Base-by-base conservation (phyloP, 2,888 invertebrate species). In the Exephanes ischioxanthus region DNA sequence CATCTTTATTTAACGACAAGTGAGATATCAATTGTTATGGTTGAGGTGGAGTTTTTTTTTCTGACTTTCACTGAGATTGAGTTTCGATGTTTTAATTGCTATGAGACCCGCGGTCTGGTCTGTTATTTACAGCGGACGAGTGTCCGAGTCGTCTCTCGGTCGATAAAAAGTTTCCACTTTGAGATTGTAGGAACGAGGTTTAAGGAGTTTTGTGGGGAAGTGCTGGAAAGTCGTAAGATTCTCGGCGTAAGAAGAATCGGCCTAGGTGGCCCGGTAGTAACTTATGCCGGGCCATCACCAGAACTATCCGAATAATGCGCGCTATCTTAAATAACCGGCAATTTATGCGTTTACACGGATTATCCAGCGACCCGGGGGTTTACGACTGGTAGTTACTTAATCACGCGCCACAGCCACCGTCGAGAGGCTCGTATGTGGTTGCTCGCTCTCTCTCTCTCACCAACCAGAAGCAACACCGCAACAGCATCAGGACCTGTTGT, bases 321-420 rank as follows among this genome's bases (percentile, higher is more conserved):
- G 90, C 90, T 91, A 91, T 91, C 91, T 91, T 89, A 90, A 91
- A 91, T 91, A 91, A 91, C 91, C 91, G 86, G 89, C 89, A 90
- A 91, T 91, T 91, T 91, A 91, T 91, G 90, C 91, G 89, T 91
- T 91, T 91, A 91, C 91, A 91, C 86, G 90, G 91, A 91, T 91
- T 91, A 91, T 91, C 90, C 89, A 88, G 87, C 88, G 72, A 73
- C 61, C 33, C 88, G 82, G 75, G 83, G 85, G 86, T 91, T 91
- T 91, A 91, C 89, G 89, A 88, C 89, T 87, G 89, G 89, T 91
- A 91, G 91, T 91, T 91, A 91, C 91, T 91, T 91, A 91, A 91
- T 91, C 91, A 91, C 89, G 88, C 73, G 37, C 66, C 16, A 33
- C 66, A 76, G 76, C 76, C 66, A 26, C 66, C 76, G 66, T 67